Evolutionary conservation across 2,888 invertebrate genomes (phyloP).

Genomic region (Caenorhabditis sp.): DNA sequence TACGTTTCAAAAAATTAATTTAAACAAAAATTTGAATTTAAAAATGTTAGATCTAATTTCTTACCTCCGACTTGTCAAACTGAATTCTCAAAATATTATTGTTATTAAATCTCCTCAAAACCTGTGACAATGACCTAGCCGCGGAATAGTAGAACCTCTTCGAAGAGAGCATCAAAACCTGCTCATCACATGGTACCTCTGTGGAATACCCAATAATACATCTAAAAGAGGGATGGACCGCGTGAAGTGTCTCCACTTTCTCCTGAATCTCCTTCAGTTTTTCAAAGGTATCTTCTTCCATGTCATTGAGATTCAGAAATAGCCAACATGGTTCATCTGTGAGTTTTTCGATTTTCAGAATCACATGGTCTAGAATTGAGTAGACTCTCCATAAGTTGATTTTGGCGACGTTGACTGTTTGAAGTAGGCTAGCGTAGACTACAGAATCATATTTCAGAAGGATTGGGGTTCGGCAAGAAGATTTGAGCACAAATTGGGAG

Average conservation of each 20-base stretch:
- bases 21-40: too few species aligned
- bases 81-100: slow-evolving; percentile 12
- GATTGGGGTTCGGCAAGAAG: slow-evolving; percentile 11
- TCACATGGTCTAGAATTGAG: slow-evolving; percentile 24
- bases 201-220: slow-evolving; percentile 23
- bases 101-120: slow-evolving; percentile 11
- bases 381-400: slow-evolving; percentile 26
- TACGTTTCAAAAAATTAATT: too few species aligned
- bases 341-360: slow-evolving; percentile 26
- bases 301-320: slow-evolving; percentile 17
- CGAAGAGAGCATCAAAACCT: slow-evolving; percentile 18
- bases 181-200: slow-evolving; percentile 20
- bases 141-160: slow-evolving; percentile 27
- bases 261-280: slow-evolving; percentile 14
- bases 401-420: slow-evolving; percentile 22
- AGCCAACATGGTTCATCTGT: slow-evolving; percentile 33
- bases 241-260: slow-evolving; percentile 10
- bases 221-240: slow-evolving; percentile 31
- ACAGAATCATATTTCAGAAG: slow-evolving; percentile 31
- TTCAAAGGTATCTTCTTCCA: slow-evolving; percentile 1
- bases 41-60: too few species aligned
- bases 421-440: slow-evolving; percentile 24
- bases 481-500: slow-evolving; percentile 19
- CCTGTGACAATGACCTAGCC: slow-evolving; percentile 14
- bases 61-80: slow-evolving; percentile 28